Conservation (phyloP, 2,888 invertebrate genomes). For the Baronia brevicornis region DNA sequence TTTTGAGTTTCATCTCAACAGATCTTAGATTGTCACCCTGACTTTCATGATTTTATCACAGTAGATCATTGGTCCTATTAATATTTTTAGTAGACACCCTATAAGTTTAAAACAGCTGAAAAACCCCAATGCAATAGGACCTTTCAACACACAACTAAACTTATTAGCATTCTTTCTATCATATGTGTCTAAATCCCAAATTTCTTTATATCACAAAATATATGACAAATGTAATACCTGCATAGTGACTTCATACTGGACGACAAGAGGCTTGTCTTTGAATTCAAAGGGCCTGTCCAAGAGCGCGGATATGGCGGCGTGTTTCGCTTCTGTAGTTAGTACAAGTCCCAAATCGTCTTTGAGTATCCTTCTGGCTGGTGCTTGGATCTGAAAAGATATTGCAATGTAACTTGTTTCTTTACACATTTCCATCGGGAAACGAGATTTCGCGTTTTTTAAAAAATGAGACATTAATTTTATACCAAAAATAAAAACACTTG, state of each 20-base stretch:
- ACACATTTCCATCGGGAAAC: background rate
- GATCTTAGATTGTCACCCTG: too few species aligned
- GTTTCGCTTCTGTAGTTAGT: slow-evolving; percentile 95
- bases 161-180: too few species aligned
- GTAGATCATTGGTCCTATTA: too few species aligned
- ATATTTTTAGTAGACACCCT: too few species aligned
- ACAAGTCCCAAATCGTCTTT: slow-evolving; percentile 91
- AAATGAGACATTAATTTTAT: background rate
- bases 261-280: slow-evolving; percentile 85
- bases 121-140: too few species aligned
- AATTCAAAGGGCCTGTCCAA: slow-evolving; percentile 89
- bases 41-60: too few species aligned
- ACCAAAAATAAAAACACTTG: slow-evolving; percentile 12
- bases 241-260: slow-evolving; percentile 95
- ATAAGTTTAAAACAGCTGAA: too few species aligned
- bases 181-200: too few species aligned
- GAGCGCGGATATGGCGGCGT: slow-evolving; percentile 92
- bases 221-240: slow-evolving; percentile 57
- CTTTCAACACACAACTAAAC: too few species aligned
- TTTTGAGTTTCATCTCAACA: too few species aligned
- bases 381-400: slow-evolving; percentile 79
- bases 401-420: background rate
- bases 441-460: background rate
- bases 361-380: slow-evolving; percentile 84
- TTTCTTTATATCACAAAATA: too few species aligned